These are phyloP conservation scores for Agriopis leucophaearia DNA, from an alignment of 2,888 invertebrate species.

Conservation along the genomic window DNA sequence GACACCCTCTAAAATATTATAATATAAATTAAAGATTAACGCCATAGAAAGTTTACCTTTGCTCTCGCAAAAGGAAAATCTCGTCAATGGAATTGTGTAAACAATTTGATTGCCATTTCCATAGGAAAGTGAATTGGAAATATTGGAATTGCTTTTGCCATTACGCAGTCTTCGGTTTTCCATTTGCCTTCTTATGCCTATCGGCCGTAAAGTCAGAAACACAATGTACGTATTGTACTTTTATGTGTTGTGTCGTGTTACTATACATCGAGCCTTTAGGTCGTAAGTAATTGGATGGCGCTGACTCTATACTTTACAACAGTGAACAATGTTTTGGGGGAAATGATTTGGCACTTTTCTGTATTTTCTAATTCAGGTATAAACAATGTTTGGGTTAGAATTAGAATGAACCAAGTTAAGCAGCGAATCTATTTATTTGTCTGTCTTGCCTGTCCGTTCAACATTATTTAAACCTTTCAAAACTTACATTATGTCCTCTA, in stretches of 20 bases:
- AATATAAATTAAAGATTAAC: slow-evolving; percentile 13
- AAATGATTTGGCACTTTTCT: not conserved
- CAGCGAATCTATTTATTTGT: no score
- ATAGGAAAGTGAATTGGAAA: slow-evolving; percentile 61
- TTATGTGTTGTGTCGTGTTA: not conserved
- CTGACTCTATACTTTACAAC: not conserved
- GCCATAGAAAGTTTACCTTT: slow-evolving; percentile 46
- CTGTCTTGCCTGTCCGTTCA: not conserved
- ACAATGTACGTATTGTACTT: not conserved
- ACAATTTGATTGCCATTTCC: slow-evolving; percentile 57
- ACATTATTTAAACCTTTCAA: not conserved
- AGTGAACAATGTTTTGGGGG: not conserved
- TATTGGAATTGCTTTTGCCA: slow-evolving; percentile 49
- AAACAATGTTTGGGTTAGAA: not conserved
- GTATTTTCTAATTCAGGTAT: not conserved
- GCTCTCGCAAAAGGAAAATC: slow-evolving; percentile 49
- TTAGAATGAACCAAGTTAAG: no score
- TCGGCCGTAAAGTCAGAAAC: not conserved
- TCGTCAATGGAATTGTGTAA: slow-evolving; percentile 53
- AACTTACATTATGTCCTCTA: not conserved
- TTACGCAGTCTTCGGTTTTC: slow-evolving; percentile 39
- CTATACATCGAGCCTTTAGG: not conserved
- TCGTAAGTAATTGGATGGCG: slow-evolving; percentile 3
- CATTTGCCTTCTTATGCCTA: slow-evolving; percentile 41
- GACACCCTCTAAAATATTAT: slow-evolving; percentile 9